Base-by-base conservation (phyloP, 2,888 invertebrate genomes). In the Phytoseiulus persimilis region DNA sequence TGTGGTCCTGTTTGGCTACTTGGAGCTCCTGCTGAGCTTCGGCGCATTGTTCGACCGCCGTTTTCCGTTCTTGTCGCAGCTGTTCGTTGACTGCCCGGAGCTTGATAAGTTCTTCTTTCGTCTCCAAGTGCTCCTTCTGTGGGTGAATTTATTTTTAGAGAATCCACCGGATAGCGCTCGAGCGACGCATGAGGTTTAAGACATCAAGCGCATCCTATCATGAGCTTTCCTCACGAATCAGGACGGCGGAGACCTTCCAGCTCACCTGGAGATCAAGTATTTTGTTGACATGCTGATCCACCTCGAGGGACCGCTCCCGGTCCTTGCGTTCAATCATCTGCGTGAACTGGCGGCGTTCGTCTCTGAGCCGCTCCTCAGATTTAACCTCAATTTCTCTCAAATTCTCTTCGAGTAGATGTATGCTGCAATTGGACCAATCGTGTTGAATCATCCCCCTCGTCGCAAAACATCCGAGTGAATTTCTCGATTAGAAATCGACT, bases 81-180 rank as follows among this genome's bases (percentile, higher is more conserved):
- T 87, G 87, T 31, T 87, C 87, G 31, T 87, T 39, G n/a, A 87
- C n/a, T 31, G 87, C 45, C 9, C 87, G 87, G 32, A 87, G 33
- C 23, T 87, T 87, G 45, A 87, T 45, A 18, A 45, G 32, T n/a
- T 87, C 87, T 45, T 87, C 87, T 33, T 87, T 87, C 14, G 87
- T 87, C n/a, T 33, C 32, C 87, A 87, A n/a, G 39, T 87, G 87
- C 87, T 87, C 87, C 6, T 87, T 87, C 87, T 87, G 87, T 87
- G 11, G 32, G 18, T 32, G 11, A 32, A n/a, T 33, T 0, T 32
- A 31, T 39, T 33, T 87, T 65, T 9, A 39, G 39, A 9, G 39
- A 39, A n/a, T n/a, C n/a, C n/a, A n/a, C n/a, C n/a, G n/a, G n/a
- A n/a, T n/a, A n/a, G n/a, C n/a, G n/a, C n/a, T n/a, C n/a, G n/a